Evolutionary conservation across 2,888 invertebrate genomes (phyloP).

Genomic region (Sphaerophoria rueppellii): DNA sequence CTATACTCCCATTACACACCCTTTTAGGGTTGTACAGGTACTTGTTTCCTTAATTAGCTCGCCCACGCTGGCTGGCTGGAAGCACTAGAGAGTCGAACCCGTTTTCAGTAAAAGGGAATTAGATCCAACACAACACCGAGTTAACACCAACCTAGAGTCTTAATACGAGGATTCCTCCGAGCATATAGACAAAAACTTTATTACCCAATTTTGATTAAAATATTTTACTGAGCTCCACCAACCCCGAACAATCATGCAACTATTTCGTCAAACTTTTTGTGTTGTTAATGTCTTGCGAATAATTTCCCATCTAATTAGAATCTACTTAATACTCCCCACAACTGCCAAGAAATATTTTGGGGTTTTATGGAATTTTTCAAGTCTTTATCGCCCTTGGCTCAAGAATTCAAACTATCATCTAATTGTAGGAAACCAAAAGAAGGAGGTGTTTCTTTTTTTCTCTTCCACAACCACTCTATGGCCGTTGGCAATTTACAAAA

Average conservation of each 20-base stretch:
- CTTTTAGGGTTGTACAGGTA: too few species aligned
- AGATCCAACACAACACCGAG: too few species aligned
- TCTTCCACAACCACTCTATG: background rate
- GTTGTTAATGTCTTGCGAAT: background rate
- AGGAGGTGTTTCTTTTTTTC: background rate
- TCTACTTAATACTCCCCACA: conserved; percentile 4
- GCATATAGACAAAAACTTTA: too few species aligned
- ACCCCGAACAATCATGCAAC: background rate
- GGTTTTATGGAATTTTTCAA: conserved; percentile 11
- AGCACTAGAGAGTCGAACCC: too few species aligned
- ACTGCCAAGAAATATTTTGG: background rate
- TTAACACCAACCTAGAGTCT: too few species aligned
- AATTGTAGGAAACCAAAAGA: background rate
- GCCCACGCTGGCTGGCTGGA: too few species aligned
- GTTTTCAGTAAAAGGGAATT: too few species aligned
- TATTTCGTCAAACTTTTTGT: conserved; percentile 10
- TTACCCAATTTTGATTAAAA: too few species aligned
- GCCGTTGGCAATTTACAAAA: conserved; percentile 8
- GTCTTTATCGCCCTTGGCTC: background rate
- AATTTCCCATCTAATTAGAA: conserved; percentile 16
- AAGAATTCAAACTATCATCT: conserved; percentile 7
- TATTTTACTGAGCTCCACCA: too few species aligned
- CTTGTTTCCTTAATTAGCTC: too few species aligned
- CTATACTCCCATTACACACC: too few species aligned
- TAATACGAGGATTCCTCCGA: too few species aligned